These are phyloP conservation scores for Drosophila helvetica DNA, from an alignment of 2,888 invertebrate genomes.

Conservation along the genomic window DNA sequence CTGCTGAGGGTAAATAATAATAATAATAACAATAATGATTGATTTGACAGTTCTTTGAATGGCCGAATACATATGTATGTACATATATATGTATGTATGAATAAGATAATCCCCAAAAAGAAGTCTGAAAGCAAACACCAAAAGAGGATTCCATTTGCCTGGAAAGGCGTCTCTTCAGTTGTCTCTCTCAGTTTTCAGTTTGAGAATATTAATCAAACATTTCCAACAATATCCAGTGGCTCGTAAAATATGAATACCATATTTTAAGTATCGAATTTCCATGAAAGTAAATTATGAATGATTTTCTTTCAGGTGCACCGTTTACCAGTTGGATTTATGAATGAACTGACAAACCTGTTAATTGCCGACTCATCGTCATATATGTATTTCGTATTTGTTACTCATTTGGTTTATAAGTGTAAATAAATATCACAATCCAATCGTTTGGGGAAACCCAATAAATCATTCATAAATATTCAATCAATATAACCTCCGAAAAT, in stretches of 20 bases:
- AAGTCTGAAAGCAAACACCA: background rate
- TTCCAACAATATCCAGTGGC: no score
- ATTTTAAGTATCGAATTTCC: no score
- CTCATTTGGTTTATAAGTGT: background rate
- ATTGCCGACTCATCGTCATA: constrained; percentile 4
- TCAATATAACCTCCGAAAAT: background rate
- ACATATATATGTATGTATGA: no score
- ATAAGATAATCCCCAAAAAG: background rate
- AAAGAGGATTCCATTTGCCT: no score
- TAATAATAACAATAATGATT: constrained; percentile 24
- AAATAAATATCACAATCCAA: background rate
- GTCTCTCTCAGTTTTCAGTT: background rate
- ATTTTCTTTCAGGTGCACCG: no score
- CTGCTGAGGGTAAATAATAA: background rate
- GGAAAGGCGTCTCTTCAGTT: background rate
- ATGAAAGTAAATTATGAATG: no score
- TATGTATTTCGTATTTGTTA: constrained; percentile 1
- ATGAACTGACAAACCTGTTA: background rate
- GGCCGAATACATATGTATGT: no score
- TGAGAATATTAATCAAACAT: no score
- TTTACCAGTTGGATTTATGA: background rate
- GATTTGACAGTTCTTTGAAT: constrained; percentile 10
- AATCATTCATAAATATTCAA: constrained; percentile 1
- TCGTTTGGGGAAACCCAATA: constrained; percentile 2
- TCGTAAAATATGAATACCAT: no score